A percentile compares a stretch with the other conserved stretches of the same genome.
Evolutionary conservation across 2,113 vertebrate genomes (phyloP).

Genomic region (Protomyctophum bolini): DNA sequence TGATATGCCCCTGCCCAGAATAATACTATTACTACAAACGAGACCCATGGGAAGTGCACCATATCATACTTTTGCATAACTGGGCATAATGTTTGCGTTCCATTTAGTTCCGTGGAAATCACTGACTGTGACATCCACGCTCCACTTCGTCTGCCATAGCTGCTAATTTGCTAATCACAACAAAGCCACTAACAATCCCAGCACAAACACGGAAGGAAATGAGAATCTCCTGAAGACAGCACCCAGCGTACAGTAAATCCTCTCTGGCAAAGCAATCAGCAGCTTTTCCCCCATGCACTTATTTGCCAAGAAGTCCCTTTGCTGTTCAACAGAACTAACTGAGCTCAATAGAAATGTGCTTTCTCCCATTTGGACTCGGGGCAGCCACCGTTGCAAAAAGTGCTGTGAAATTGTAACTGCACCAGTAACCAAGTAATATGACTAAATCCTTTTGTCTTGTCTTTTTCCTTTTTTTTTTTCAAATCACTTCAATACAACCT

Average conservation of each 20-base stretch:
- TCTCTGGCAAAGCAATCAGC: slow-evolving; percentile 40
- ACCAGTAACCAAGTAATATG: too few relatives aligned
- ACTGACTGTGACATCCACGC: slow-evolving; percentile 44
- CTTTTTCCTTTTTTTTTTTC: too few relatives aligned
- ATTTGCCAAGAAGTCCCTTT: background rate
- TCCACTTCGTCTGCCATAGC: slow-evolving; percentile 45
- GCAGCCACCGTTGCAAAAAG: too few relatives aligned
- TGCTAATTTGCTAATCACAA: slow-evolving; percentile 60
- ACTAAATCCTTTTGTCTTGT: background rate
- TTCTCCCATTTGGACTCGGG: too few relatives aligned
- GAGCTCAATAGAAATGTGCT: background rate
- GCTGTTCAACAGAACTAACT: slow-evolving; percentile 15
- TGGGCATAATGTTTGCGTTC: slow-evolving; percentile 30
- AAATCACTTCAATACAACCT: too few relatives aligned
- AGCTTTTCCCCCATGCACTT: slow-evolving; percentile 19
- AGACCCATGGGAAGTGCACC: slow-evolving; percentile 30
- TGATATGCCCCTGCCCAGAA: too few relatives aligned
- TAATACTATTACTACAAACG: background rate
- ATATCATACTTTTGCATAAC: slow-evolving; percentile 36
- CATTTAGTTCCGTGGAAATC: slow-evolving; percentile 28
- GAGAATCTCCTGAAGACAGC: slow-evolving; percentile 26
- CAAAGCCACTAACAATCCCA: slow-evolving; percentile 49
- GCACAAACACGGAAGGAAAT: slow-evolving; percentile 34
- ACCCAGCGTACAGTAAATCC: slow-evolving; percentile 38
- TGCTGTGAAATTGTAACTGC: too few relatives aligned